Evolutionary conservation across 2,888 invertebrate genomes (phyloP).

Genomic region (Empis livida): DNA sequence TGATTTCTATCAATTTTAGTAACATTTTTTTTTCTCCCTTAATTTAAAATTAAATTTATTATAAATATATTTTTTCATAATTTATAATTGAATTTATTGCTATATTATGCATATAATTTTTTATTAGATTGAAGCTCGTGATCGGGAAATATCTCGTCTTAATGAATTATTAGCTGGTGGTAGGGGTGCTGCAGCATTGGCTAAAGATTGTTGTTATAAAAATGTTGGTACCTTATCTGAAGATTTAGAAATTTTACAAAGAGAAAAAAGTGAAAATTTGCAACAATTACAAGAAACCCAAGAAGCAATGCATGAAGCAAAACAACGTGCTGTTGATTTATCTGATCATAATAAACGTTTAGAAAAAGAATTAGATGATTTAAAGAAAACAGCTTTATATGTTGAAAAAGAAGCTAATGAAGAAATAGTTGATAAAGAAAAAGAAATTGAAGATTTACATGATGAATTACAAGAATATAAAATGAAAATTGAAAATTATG

Average conservation of each 20-base stretch:
- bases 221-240: constrained; percentile 42
- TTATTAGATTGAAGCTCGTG: constrained; percentile 34
- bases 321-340: constrained; percentile 57
- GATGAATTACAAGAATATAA: constrained; percentile 18
- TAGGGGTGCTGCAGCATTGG: constrained; percentile 47
- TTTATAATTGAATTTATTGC: too few species aligned
- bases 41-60: too few species aligned
- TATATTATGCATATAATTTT: too few species aligned
- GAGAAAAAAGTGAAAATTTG: constrained; percentile 40
- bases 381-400: constrained; percentile 58
- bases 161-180: constrained; percentile 59
- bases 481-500: constrained; percentile 8
- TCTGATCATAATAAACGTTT: constrained; percentile 60
- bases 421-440: constrained; percentile 46
- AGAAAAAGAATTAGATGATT: constrained; percentile 56
- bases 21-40: too few species aligned
- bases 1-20: too few species aligned
- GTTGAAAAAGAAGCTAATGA: constrained; percentile 67
- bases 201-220: constrained; percentile 51
- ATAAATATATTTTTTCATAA: too few species aligned
- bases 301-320: constrained; percentile 55
- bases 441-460: constrained; percentile 28
- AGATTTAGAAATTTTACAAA: constrained; percentile 45
- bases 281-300: constrained; percentile 26
- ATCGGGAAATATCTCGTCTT: constrained; percentile 58